These are phyloP conservation scores for Pinctada fucata DNA, from an alignment of 2,888 invertebrate species.

Conservation along the genomic window DNA sequence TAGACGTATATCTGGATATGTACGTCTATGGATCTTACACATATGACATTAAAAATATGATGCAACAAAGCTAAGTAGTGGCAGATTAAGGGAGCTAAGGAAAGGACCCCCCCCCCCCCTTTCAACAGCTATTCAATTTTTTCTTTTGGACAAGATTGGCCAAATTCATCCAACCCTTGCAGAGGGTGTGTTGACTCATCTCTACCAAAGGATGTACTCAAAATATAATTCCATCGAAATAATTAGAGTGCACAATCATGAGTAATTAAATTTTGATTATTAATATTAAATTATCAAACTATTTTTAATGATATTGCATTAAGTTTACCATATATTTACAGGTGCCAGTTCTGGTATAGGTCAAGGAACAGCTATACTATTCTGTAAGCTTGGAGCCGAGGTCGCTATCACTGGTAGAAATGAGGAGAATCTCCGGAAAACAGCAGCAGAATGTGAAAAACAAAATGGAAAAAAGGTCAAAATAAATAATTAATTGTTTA, in stretches of 20 bases:
- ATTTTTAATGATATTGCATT: no score
- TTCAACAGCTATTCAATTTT: not conserved
- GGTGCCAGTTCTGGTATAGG: conserved; percentile 93
- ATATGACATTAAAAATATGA: no score
- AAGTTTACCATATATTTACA: conserved; percentile 39
- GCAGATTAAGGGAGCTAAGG: not conserved
- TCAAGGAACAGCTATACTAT: conserved; percentile 86
- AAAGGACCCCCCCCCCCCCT: not conserved
- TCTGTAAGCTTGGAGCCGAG: conserved; percentile 86
- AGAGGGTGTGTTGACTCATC: no score
- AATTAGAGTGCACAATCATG: no score
- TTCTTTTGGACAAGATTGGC: conserved; percentile 2
- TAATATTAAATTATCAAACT: no score
- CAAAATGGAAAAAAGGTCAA: conserved; percentile 42
- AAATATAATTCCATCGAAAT: no score
- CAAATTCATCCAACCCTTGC: no score
- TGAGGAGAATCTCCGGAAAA: conserved; percentile 82
- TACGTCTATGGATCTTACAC: no score
- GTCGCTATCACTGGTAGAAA: conserved; percentile 86
- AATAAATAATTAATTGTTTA: not conserved
- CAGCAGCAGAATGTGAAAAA: conserved; percentile 80
- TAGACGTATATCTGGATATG: no score
- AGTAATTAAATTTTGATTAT: no score
- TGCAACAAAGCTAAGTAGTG: no score
- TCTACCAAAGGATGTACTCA: no score